Evolutionary conservation across 2,113 vertebrate genomes (phyloP), one percentile per base, ranked within the genome.

Genomic region (Brachypteracias leptosomus): DNA sequence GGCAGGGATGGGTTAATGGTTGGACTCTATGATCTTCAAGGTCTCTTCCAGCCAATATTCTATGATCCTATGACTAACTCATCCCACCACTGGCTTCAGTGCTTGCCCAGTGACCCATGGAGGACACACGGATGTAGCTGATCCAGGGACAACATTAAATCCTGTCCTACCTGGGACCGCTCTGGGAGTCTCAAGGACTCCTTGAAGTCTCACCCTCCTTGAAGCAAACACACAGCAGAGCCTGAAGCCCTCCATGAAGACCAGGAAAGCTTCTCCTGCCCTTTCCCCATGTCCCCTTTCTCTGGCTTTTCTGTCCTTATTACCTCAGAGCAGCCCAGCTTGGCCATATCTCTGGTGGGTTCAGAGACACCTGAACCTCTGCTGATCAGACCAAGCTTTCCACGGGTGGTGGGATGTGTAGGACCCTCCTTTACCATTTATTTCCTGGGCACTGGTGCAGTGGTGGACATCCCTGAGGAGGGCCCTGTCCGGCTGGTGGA

Each of bases 401-500:
- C 16, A 2, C 38, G 16, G 68, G 25, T 0, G 1, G 18, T 15
- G 42, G 42, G 42, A 15, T 42, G 42, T 44, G 11, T 54, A 77
- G 31, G 46, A 13, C 58, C 65, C 13, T 71, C 57, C 36, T 28
- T 65, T 47, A 40, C 47, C 11, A 2, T 36, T 49, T n/a, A 6
- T 29, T 75, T 70, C 76, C 38, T 71, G n/a, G 62, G 8, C 29
- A 9, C 28, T 19, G 46, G 31, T 71, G 38, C 65, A 92, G 90
- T 77, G 58, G 35, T 71, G n/a, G 90, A 92, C 29, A 71, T 82
- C 38, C 49, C 71, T 11, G 77, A 88, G 49, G 63, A 77, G 11
- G 90, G 90, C 3, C 90, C 90, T 21, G 11, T 92, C n/a, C 84
- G 77, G 5, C 33, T 92, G 49, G 77, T 82, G 33, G 70, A 28